phyloP scores from a whole-genome alignment of 2,797 vertebrate species.

The Chanos chanos region DNA sequence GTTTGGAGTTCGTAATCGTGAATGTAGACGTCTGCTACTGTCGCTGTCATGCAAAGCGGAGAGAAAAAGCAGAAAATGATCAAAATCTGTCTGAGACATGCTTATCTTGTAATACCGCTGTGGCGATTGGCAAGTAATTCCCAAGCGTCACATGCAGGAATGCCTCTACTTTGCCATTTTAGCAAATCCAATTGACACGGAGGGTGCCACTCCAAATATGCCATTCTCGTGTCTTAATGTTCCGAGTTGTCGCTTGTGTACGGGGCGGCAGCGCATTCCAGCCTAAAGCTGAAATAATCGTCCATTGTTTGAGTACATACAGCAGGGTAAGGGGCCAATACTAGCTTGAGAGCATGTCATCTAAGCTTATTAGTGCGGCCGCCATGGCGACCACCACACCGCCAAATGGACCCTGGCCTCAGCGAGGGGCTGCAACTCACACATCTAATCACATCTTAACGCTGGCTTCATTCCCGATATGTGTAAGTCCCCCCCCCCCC shows the following conservation, averaged over 20 bases:
- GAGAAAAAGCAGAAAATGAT: no score
- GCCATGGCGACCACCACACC: conserved; percentile 58
- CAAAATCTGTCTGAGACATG: no score
- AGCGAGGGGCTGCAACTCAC: conserved; percentile 32
- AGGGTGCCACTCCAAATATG: conserved; percentile 30
- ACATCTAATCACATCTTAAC: conserved; percentile 15
- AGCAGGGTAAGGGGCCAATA: conserved; percentile 64
- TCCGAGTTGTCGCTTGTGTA: conserved; percentile 76
- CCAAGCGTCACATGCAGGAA: conserved; percentile 7
- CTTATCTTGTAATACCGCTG: no score
- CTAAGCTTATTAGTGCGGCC: conserved; percentile 76
- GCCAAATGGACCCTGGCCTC: conserved; percentile 16
- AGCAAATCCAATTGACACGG: conserved; percentile 22
- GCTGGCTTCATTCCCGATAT: conserved; percentile 6
- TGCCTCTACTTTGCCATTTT: conserved; percentile 11
- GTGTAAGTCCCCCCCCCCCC: not conserved
- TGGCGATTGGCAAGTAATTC: conserved; percentile 7
- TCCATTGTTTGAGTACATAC: conserved; percentile 79
- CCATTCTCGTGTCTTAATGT: conserved; percentile 60
- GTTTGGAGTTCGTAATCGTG: no score
- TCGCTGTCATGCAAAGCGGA: no score
- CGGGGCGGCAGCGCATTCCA: conserved; percentile 66
- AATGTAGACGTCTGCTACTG: no score
- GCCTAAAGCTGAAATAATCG: conserved; percentile 82
- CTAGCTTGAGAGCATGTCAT: conserved; percentile 74